A percentile compares a stretch with the other conserved stretches of the same genome.
Evolutionary conservation across 2,888 invertebrate species (phyloP).

Genomic region (Epistrophe grossulariae): DNA sequence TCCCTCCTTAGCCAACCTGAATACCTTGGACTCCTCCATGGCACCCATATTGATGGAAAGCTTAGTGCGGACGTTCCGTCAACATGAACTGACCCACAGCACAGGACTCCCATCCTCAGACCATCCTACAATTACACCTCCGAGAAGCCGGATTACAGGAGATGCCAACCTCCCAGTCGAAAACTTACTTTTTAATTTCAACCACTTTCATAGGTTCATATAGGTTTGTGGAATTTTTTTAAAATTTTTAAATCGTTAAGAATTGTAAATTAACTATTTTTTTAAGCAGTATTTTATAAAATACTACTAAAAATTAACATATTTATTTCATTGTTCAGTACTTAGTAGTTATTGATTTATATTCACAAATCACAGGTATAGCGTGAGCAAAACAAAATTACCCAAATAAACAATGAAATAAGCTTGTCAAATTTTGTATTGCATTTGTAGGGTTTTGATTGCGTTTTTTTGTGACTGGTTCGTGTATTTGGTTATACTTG

Average conservation of each 20-base stretch:
- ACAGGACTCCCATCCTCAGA: conserved; percentile 94
- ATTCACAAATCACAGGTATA: too few species aligned
- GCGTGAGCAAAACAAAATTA: too few species aligned
- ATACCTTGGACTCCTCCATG: conserved; percentile 91
- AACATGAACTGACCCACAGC: conserved; percentile 86
- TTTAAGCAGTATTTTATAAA: neutral
- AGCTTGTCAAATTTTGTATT: too few species aligned
- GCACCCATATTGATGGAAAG: conserved; percentile 97
- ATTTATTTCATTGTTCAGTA: too few species aligned
- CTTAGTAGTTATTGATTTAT: too few species aligned
- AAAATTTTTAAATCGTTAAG: rapidly evolving
- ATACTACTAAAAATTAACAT: neutral
- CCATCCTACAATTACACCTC: conserved; percentile 94
- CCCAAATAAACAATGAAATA: too few species aligned
- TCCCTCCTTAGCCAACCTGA: conserved; percentile 98
- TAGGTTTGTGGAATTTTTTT: neutral
- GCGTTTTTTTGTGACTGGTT: neutral
- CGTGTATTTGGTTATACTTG: neutral
- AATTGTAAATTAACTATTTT: neutral
- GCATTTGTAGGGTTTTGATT: conserved; percentile 27
- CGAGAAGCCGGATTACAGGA: conserved; percentile 99
- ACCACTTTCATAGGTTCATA: neutral
- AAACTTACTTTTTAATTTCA: neutral
- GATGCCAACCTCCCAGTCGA: conserved; percentile 97
- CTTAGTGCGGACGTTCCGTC: conserved; percentile 98